Conservation (phyloP, 2,888 invertebrate species). For the Metopia argyrocephala region DNA sequence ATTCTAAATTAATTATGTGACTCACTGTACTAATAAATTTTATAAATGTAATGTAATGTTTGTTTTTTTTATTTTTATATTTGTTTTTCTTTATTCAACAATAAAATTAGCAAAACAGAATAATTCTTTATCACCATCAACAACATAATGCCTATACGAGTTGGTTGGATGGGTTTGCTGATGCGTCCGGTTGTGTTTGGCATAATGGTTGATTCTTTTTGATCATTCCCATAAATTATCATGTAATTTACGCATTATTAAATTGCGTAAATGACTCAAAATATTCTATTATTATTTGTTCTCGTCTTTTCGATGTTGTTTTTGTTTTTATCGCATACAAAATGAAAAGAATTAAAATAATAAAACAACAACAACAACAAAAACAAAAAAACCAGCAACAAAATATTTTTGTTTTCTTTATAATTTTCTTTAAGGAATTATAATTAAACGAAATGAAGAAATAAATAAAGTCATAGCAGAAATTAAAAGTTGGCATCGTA, state of each 20-base stretch:
- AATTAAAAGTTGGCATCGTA: conserved; percentile 60
- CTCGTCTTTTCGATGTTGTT: not conserved
- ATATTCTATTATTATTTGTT: conserved; percentile 27
- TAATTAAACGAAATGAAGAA: conserved; percentile 23
- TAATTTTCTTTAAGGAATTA: not conserved
- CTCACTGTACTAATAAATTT: not conserved
- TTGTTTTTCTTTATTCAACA: no score
- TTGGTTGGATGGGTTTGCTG: not conserved
- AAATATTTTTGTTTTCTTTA: not conserved
- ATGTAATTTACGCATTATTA: conserved; percentile 63
- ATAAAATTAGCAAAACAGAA: not conserved
- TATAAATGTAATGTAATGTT: not conserved
- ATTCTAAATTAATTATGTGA: not conserved
- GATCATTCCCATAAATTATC: conserved; percentile 54
- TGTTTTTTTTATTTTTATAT: not conserved
- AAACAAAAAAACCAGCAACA: no score
- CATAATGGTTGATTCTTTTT: not conserved
- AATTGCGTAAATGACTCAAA: conserved; percentile 63
- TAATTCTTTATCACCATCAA: not conserved
- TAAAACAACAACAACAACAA: not conserved
- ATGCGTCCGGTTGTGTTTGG: not conserved
- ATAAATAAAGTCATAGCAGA: conserved; percentile 23
- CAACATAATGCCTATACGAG: not conserved
- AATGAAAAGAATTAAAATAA: conserved; percentile 15
- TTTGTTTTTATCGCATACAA: conserved; percentile 41